Percentiles rank a stretch among this genome's conserved stretches.
phyloP scores from a whole-genome alignment of 1,140 invertebrate species.

The Hylaeus anthracinus region DNA sequence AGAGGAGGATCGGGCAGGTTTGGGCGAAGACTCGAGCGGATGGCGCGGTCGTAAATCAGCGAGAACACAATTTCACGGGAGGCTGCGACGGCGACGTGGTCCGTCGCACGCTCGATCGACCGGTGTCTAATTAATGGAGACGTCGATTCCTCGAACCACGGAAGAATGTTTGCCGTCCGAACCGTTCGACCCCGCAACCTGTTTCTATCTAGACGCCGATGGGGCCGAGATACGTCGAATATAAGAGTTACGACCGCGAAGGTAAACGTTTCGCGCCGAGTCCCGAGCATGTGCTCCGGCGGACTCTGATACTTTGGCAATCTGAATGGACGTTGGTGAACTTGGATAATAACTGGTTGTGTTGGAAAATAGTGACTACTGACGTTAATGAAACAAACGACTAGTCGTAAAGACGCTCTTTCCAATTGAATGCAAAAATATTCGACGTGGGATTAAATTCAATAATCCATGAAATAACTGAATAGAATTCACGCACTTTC shows the following conservation, averaged over 20 bases:
- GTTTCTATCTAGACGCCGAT: slow-evolving; percentile 19
- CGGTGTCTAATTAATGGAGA: slow-evolving; percentile 56
- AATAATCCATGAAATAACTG: too few relatives aligned
- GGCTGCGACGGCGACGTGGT: slow-evolving; percentile 50
- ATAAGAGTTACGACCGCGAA: slow-evolving; percentile 9
- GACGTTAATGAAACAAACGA: too few relatives aligned
- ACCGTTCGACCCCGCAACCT: slow-evolving; percentile 2
- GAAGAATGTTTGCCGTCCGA: slow-evolving; percentile 43
- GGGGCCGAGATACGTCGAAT: background rate
- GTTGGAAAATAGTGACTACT: too few relatives aligned
- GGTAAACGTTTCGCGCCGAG: background rate
- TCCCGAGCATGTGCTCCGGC: too few relatives aligned
- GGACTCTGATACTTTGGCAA: too few relatives aligned
- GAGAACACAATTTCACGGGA: slow-evolving; percentile 58
- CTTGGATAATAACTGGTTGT: too few relatives aligned
- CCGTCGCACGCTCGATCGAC: slow-evolving; percentile 47
- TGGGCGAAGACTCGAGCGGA: background rate
- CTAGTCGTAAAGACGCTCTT: too few relatives aligned
- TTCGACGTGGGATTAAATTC: too few relatives aligned
- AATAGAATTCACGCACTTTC: too few relatives aligned
- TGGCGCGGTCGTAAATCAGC: slow-evolving; percentile 45
- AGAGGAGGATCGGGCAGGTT: slow-evolving; percentile 10
- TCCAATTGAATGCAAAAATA: too few relatives aligned
- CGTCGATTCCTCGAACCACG: slow-evolving; percentile 41
- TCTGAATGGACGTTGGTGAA: too few relatives aligned